Conservation (phyloP, 2,888 invertebrate genomes). For the Cyclophora punctaria region DNA sequence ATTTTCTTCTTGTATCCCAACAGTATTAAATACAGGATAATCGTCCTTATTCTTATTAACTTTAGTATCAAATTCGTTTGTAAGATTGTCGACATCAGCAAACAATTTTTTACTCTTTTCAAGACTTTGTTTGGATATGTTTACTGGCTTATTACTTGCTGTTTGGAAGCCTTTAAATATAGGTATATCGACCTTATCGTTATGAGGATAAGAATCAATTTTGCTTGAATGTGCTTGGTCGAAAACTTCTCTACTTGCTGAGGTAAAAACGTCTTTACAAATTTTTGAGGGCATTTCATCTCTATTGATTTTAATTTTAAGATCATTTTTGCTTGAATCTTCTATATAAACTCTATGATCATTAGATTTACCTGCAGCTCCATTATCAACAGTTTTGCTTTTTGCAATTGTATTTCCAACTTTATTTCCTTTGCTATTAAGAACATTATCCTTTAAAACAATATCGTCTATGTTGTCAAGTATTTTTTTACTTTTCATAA, state of each 20-base stretch:
- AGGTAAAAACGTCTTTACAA: not conserved
- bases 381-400: constrained; percentile 20
- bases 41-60: too few species aligned
- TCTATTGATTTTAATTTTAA: not conserved
- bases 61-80: constrained; percentile 1
- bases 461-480: constrained; percentile 26
- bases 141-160: constrained; percentile 35
- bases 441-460: not conserved
- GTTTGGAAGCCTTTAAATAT: constrained; percentile 35
- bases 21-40: too few species aligned
- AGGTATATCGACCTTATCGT: not conserved
- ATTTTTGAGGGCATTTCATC: not conserved
- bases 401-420: not conserved
- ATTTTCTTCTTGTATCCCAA: too few species aligned
- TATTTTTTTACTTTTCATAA: constrained; percentile 27
- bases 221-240: not conserved
- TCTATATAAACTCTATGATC: not conserved
- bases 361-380: constrained; percentile 32
- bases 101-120: constrained; percentile 31
- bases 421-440: not conserved
- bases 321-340: not conserved
- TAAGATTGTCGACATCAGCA: constrained; percentile 16
- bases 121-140: constrained; percentile 33
- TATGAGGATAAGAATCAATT: not conserved
- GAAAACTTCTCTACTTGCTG: not conserved